Conservation (phyloP, 2,113 vertebrate genomes). For the Anoura caudifer region DNA sequence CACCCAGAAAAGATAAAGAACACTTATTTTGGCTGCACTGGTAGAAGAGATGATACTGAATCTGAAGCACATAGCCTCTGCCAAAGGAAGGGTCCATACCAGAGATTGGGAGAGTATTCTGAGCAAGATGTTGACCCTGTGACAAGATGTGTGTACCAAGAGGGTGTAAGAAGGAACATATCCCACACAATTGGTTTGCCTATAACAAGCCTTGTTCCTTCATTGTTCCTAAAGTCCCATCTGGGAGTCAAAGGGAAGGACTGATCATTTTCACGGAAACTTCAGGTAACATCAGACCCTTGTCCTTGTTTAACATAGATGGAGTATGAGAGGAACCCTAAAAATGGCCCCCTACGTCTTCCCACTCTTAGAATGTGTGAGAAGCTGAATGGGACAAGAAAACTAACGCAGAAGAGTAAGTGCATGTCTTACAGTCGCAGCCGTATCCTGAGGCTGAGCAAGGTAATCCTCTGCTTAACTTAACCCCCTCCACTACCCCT, state of each 20-base stretch:
- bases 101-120: not conserved
- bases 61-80: not conserved
- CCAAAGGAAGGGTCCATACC: not conserved
- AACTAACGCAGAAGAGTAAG: not conserved
- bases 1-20: not conserved
- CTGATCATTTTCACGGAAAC: not conserved
- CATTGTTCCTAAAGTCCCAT: not conserved
- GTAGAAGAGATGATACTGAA: not conserved
- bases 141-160: not conserved
- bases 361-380: not conserved
- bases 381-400: not conserved
- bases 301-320: not conserved
- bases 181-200: fast-evolving
- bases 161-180: not conserved
- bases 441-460: not conserved
- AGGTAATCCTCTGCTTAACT: not conserved
- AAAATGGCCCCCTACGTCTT: not conserved
- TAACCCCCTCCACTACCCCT: fast-evolving
- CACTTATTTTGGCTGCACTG: not conserved
- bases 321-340: not conserved
- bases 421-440: not conserved
- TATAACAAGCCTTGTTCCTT: not conserved
- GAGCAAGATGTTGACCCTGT: not conserved
- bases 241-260: not conserved
- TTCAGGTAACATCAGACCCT: not conserved